These are phyloP conservation scores for Proisotoma minuta DNA, from an alignment of 2,888 invertebrate genomes.

Conservation along the genomic window DNA sequence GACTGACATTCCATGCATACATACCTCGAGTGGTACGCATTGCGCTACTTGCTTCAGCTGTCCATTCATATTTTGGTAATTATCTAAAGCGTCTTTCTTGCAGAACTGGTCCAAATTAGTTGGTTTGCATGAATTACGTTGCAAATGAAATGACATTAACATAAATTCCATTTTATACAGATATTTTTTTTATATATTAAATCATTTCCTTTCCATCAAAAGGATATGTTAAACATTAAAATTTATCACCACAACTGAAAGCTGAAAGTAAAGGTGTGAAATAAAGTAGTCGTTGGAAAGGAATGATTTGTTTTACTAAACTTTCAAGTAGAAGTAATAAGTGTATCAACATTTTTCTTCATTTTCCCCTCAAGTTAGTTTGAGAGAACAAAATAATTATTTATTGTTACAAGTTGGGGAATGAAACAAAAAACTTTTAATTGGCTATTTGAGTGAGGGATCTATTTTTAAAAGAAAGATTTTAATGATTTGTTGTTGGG, in stretches of 20 bases:
- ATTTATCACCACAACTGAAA: not conserved
- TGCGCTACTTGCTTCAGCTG: not conserved
- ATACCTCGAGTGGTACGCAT: not conserved
- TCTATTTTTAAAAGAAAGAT: conserved; percentile 5
- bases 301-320: conserved; percentile 11
- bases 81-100: too few relatives aligned
- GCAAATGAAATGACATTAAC: not conserved
- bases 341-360: not conserved
- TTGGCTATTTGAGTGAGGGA: not conserved
- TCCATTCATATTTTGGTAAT: not conserved
- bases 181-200: too few relatives aligned
- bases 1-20: not conserved
- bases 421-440: conserved; percentile 6
- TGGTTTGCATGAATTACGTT: not conserved
- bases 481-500: not conserved
- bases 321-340: not conserved
- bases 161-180: not conserved
- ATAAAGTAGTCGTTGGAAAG: conserved; percentile 7
- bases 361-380: not conserved
- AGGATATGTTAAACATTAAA: not conserved
- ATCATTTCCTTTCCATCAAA: not conserved
- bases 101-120: too few relatives aligned
- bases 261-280: conserved; percentile 7
- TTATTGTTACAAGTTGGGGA: not conserved
- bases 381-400: conserved; percentile 4